These are phyloP conservation scores for Bombus ignitus DNA, from an alignment of 1,140 invertebrate genomes.

Conservation along the genomic window DNA sequence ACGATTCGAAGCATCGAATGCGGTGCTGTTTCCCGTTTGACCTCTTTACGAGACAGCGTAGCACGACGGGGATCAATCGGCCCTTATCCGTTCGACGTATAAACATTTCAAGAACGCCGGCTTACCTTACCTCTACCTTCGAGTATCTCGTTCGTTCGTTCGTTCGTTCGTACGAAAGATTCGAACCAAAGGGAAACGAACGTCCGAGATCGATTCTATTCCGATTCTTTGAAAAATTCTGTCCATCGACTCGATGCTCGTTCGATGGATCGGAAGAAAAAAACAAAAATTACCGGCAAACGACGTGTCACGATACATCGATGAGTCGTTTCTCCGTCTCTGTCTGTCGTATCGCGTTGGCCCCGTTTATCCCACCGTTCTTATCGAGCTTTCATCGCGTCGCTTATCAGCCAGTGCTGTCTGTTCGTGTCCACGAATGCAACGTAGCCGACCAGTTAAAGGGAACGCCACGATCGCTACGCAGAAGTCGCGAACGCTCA, in stretches of 20 bases:
- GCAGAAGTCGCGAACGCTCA: conserved; percentile 1
- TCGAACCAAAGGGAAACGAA: neutral
- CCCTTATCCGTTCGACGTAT: neutral
- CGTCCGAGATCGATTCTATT: neutral
- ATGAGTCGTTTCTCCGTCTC: neutral
- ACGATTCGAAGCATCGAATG: too few species aligned
- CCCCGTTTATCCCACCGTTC: conserved; percentile 39
- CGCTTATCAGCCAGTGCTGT: conserved; percentile 37
- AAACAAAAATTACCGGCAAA: neutral
- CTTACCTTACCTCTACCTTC: too few species aligned
- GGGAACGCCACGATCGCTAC: conserved; percentile 2
- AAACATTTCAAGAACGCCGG: neutral
- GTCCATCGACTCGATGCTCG: neutral
- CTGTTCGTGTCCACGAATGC: conserved; percentile 31
- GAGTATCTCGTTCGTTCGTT: neutral
- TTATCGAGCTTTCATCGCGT: conserved; percentile 50
- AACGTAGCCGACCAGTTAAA: conserved; percentile 40
- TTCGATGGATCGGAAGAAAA: too few species aligned
- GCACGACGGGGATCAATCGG: neutral
- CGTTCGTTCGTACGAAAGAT: neutral
- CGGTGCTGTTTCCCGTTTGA: neutral
- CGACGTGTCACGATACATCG: neutral
- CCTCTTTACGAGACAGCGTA: conserved; percentile 1
- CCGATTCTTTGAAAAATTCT: neutral
- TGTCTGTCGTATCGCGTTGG: conserved; percentile 4